Conservation (phyloP, 92 coral and sea anemone species). For the Porites cylindrica region DNA sequence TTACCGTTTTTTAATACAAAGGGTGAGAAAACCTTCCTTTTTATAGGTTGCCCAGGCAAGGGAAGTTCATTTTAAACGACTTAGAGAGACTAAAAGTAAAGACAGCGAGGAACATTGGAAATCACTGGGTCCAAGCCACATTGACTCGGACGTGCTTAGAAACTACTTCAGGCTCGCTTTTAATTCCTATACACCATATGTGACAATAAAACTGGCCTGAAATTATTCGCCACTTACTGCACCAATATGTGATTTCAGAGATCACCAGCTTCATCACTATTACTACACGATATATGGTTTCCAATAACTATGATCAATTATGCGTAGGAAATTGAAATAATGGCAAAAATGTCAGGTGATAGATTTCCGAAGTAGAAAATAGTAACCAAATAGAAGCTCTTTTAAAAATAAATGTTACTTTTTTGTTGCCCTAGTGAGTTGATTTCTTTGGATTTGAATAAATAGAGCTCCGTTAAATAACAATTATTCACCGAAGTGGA, state of each 20-base stretch:
- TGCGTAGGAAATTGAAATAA: neutral
- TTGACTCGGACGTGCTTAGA: slow-evolving; percentile 83
- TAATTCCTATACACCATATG: slow-evolving; percentile 85
- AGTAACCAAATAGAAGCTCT: neutral
- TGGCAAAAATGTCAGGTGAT: neutral
- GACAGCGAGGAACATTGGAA: slow-evolving; percentile 92
- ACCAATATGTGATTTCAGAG: neutral
- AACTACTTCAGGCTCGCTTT: slow-evolving; percentile 89
- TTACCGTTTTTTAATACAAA: too few relatives aligned
- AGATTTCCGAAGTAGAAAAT: neutral
- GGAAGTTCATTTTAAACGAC: slow-evolving; percentile 77
- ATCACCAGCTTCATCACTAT: too few relatives aligned
- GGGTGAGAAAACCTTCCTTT: neutral
- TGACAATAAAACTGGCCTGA: slow-evolving; percentile 45
- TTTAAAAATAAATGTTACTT: neutral
- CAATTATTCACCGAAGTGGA: too few relatives aligned
- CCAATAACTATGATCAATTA: neutral
- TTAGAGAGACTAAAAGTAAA: slow-evolving; percentile 70
- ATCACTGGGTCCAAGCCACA: slow-evolving; percentile 75
- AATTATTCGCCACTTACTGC: neutral
- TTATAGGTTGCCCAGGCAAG: slow-evolving; percentile 83
- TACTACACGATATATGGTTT: neutral
- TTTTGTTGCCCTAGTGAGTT: neutral
- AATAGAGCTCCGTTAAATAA: too few relatives aligned
- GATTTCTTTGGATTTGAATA: too few relatives aligned